Percentiles rank a stretch among this genome's conserved stretches.
These are phyloP conservation scores for Euborellia annulipes DNA, from an alignment of 1,140 invertebrate species.

Conservation along the genomic window DNA sequence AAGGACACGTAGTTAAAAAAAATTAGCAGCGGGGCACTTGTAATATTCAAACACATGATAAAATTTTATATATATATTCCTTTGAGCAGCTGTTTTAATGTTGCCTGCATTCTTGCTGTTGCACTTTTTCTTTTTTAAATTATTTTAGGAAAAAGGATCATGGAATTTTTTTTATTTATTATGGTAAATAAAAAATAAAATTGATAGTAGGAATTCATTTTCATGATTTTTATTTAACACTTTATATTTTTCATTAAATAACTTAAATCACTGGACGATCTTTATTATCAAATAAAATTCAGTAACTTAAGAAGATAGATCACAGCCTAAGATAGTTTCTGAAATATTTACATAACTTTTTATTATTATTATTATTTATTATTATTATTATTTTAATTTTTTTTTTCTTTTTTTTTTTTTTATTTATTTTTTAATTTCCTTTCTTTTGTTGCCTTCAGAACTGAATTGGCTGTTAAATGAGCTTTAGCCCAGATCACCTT, in stretches of 20 bases:
- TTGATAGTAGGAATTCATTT: constrained; percentile 8
- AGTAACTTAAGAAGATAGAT: constrained; percentile 18
- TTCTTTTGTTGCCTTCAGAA: constrained; percentile 6
- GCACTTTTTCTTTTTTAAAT: no score
- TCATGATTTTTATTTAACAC: constrained; percentile 13
- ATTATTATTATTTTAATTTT: no score
- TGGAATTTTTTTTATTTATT: no score
- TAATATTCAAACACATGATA: no score
- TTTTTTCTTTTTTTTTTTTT: no score
- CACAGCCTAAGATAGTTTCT: constrained; percentile 18
- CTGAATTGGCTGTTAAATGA: constrained; percentile 15
- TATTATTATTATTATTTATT: no score
- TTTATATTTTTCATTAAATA: constrained; percentile 19
- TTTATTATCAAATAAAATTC: constrained; percentile 17
- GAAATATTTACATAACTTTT: constrained; percentile 17
- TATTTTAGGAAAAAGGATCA: no score
- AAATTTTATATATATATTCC: no score
- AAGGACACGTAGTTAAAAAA: no score
- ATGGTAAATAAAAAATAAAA: constrained; percentile 6
- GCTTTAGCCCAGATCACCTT: constrained; percentile 4
- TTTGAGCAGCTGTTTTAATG: no score
- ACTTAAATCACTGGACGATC: constrained; percentile 22
- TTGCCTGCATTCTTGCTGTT: no score
- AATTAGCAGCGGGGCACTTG: no score
- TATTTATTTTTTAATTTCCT: neutral